Conservation (phyloP, 1,140 invertebrate species). For the Calycopis cecrops region DNA sequence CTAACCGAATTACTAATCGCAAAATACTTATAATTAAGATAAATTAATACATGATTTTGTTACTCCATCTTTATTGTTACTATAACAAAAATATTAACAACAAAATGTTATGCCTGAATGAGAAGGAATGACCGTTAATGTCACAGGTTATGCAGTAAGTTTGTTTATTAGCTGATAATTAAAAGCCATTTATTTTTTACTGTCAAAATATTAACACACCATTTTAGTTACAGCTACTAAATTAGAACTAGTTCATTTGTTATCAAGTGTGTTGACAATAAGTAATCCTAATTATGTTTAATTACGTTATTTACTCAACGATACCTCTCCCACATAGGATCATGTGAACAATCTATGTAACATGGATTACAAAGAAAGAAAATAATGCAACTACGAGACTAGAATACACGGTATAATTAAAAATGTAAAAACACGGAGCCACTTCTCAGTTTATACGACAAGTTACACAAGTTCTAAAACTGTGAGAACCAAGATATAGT, state of each 20-base stretch:
- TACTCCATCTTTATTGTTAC: no score
- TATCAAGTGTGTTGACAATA: no score
- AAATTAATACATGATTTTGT: no score
- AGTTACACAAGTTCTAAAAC: slow-evolving; percentile 66
- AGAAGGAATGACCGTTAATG: no score
- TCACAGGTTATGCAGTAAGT: no score
- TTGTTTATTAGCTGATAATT: no score
- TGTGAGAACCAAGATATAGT: slow-evolving; percentile 65
- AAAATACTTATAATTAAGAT: no score
- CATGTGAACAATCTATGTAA: slow-evolving; percentile 14
- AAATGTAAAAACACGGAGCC: slow-evolving; percentile 64
- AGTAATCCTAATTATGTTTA: neutral
- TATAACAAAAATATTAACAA: no score
- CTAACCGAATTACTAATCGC: no score
- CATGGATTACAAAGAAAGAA: slow-evolving; percentile 23
- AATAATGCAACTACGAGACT: slow-evolving; percentile 29
- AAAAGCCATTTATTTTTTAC: no score
- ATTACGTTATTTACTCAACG: neutral
- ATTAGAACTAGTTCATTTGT: neutral
- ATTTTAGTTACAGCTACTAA: neutral
- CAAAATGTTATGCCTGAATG: no score
- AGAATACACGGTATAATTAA: slow-evolving; percentile 52
- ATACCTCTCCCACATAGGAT: slow-evolving; percentile 7
- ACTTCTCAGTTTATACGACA: slow-evolving; percentile 70
- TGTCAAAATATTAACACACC: no score